A percentile compares a stretch with the other conserved stretches of the same genome.
These are phyloP conservation scores for Lineus longissimus DNA, from an alignment of 1,140 invertebrate genomes.

Conservation along the genomic window DNA sequence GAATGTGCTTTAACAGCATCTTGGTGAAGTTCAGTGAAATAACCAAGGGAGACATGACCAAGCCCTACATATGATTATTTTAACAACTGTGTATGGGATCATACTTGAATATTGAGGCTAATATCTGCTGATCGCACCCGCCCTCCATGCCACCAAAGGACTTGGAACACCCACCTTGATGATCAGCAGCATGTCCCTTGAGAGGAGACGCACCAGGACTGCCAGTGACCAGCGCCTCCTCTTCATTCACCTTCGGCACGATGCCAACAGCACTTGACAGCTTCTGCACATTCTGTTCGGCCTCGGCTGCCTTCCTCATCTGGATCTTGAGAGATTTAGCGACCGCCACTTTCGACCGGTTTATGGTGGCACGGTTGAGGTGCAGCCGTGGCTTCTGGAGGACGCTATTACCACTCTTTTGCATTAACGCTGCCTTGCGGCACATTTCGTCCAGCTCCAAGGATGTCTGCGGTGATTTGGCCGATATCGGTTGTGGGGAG, in stretches of 20 bases:
- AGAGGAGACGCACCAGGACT: background rate
- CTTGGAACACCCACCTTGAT: no score
- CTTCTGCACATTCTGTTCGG: slow-evolving; percentile 22
- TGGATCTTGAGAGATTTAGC: slow-evolving; percentile 46
- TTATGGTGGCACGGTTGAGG: slow-evolving; percentile 41
- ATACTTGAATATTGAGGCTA: no score
- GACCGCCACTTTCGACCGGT: slow-evolving; percentile 46
- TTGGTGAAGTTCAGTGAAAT: no score
- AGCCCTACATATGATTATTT: no score
- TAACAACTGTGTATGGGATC: no score
- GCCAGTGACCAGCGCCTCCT: background rate
- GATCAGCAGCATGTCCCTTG: no score
- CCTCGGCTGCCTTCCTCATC: slow-evolving; percentile 44
- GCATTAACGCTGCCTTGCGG: slow-evolving; percentile 19
- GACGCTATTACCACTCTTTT: slow-evolving; percentile 30
- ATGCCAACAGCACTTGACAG: slow-evolving; percentile 15
- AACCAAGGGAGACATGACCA: no score
- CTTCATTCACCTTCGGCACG: background rate
- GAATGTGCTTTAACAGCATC: no score
- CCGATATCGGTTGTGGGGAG: background rate
- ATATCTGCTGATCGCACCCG: no score
- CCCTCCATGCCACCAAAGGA: no score
- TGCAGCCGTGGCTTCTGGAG: slow-evolving; percentile 47
- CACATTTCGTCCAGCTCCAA: slow-evolving; percentile 14
- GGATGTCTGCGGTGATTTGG: background rate